Base-by-base conservation (phyloP, 2,113 vertebrate genomes). In the Chlorodrepanis virens region DNA sequence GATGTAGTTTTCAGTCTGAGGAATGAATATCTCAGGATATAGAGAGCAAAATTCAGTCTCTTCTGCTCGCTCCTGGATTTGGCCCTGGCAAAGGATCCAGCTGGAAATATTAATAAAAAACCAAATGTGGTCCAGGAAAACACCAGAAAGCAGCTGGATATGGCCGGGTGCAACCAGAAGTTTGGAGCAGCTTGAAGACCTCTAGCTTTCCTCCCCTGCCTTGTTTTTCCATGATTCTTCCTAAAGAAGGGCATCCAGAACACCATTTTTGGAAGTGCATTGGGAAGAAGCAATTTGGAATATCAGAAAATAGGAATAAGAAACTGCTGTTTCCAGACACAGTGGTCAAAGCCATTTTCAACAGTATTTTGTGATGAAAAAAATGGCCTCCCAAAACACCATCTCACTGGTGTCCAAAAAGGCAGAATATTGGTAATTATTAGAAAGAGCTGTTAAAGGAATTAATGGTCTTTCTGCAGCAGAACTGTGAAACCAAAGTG, bases 71-170 rank as follows among this genome's bases (percentile, higher is more conserved):
- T 28, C 10, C 78, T 31, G 27, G 75, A 47, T 50, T 61, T 42
- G 16, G 19, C 15, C 72, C 70, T 79, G 81, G 52, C 31, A 25
- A 53, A 74, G 31, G 9, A 6, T 54, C 28, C 0, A 0, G 9
- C 28, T 21, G n/a, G 20, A 78, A 92, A 74, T 39, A 75, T 11
- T 75, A 2, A 9, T 7, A 28, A 17, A 68, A 71, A 90, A 5
- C 0, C 33, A 40, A 39, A 25, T 0, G 5, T 29, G 28, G 17
- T 53, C 21, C 33, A 65, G 50, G 28, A 79, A 31, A 94, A 52
- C 4, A 1, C 31, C 45, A 44, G 23, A 72, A 83, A 44, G 16
- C 20, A 75, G 11, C 24, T 22, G 33, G 29, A 35, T 21, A 25
- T 0, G 3, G 12, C 39, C 59, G 49, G n/a, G 14, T 19, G 24